Evolutionary conservation across 1,140 invertebrate species (phyloP).

Genomic region (Drosophila albomicans): DNA sequence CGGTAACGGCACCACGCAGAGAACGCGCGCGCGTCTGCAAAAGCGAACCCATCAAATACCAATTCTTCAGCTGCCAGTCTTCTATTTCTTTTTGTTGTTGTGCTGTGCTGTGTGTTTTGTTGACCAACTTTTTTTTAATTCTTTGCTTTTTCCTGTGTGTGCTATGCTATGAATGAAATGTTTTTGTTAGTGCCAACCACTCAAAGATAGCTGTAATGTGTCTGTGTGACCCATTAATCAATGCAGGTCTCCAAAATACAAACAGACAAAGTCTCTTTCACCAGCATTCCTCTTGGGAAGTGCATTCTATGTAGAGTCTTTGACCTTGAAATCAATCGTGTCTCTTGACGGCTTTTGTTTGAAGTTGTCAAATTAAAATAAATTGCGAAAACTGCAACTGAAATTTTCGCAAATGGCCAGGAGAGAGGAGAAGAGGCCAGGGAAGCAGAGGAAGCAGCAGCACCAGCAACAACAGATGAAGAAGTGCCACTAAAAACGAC

Average conservation of each 20-base stretch:
- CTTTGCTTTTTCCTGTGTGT: slow-evolving; percentile 20
- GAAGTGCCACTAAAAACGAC: slow-evolving; percentile 18
- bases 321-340: slow-evolving; percentile 7
- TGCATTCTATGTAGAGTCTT: background rate
- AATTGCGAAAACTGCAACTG: slow-evolving; percentile 50
- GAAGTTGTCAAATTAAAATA: slow-evolving; percentile 71
- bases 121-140: slow-evolving; percentile 57
- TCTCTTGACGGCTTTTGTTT: slow-evolving; percentile 16
- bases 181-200: slow-evolving; percentile 43
- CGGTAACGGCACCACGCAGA: slow-evolving; percentile 77
- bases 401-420: slow-evolving; percentile 40
- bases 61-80: slow-evolving; percentile 21
- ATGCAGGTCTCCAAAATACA: slow-evolving; percentile 11
- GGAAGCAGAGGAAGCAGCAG: background rate
- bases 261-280: too few relatives aligned
- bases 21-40: slow-evolving; percentile 32
- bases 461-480: background rate
- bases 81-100: background rate
- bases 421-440: too few relatives aligned
- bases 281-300: too few relatives aligned
- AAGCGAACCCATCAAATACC: slow-evolving; percentile 27
- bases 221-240: slow-evolving; percentile 50
- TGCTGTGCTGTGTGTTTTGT: slow-evolving; percentile 16
- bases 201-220: slow-evolving; percentile 45
- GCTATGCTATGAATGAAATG: slow-evolving; percentile 49